Evolutionary conservation across 2,797 vertebrate genomes (phyloP), one percentile per base, ranked within the genome.

Genomic region (Chelidonichthys spinosus): DNA sequence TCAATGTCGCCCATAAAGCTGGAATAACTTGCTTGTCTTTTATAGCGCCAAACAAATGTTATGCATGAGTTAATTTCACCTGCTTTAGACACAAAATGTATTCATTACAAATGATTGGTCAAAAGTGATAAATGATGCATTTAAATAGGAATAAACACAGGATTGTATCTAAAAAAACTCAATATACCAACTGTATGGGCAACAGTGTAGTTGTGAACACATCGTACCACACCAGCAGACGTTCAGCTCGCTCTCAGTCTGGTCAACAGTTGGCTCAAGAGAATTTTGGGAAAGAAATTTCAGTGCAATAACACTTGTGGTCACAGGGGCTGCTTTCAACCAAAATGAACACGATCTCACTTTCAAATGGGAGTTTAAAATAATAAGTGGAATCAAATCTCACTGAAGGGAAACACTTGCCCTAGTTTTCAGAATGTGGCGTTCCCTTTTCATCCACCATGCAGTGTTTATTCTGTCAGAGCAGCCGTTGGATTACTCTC

Each of bases 401-500:
- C 35, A 25, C 3, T 25, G 5, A 43, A 65, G 17, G 4, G 35
- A 68, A 47, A 62, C 36, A n/a, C 4, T 39, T 35, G 11, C 8
- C 7, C 4, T 15, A 0, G 2, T 39, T 60, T 60, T 55, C n/a
- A 59, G 18, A 35, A 32, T 18, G 32, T 52, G 18, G 49, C 25
- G 10, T 11, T 47, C 14, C 6, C 44, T 15, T 47, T 50, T 50
- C 18, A 66, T 10, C 13, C 8, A 4, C 9, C 10, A 6, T 40
- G 39, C 18, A 6, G n/a, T 54, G 42, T 72, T 69, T 47, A 9
- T 4, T 47, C 11, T 56, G 4, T 70, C 15, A 53, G 36, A 35
- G n/a, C 33, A 66, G 33, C 18, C 44, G 32, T 47, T 39, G 61
- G 50, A 52, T 81, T 77, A 74, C 13, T 79, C 56, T 70, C 32